Evolutionary conservation across 64 coral and sea anemone genomes (phyloP).

Genomic region (Actinia tenebrosa): DNA sequence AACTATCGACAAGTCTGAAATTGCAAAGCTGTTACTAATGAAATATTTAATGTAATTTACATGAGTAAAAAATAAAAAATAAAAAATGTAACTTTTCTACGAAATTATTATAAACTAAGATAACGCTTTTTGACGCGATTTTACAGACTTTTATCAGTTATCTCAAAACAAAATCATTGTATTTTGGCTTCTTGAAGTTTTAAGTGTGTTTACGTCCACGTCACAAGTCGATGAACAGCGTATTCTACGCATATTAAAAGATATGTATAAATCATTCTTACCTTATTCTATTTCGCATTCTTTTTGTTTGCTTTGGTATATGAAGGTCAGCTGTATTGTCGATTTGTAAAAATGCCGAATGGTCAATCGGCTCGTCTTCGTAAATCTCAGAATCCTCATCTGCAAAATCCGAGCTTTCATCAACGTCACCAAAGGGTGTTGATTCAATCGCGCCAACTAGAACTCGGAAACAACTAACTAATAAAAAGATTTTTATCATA

Average conservation of each 20-base stretch:
- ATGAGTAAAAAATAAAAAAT: too few species aligned
- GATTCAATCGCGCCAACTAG: not conserved
- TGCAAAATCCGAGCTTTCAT: not conserved
- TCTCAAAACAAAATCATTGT: not conserved
- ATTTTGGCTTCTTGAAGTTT: not conserved
- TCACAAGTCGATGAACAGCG: not conserved
- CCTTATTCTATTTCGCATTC: not conserved
- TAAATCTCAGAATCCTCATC: not conserved
- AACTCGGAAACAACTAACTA: not conserved
- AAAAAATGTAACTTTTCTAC: too few species aligned
- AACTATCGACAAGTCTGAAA: not conserved
- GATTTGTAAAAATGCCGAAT: conserved; percentile 19
- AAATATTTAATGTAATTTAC: too few species aligned
- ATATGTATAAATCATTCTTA: not conserved
- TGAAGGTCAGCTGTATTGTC: conserved; percentile 2
- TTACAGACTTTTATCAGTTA: not conserved
- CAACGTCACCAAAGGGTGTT: not conserved
- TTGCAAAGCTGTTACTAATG: not conserved
- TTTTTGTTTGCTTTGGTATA: not conserved
- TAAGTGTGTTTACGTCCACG: not conserved
- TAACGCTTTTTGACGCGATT: too few species aligned
- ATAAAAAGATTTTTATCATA: not conserved
- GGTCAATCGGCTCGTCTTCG: not conserved
- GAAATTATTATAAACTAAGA: not conserved
- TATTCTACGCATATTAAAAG: not conserved